Base-by-base conservation (phyloP, 2,888 invertebrate genomes). In the Euphydryas editha region DNA sequence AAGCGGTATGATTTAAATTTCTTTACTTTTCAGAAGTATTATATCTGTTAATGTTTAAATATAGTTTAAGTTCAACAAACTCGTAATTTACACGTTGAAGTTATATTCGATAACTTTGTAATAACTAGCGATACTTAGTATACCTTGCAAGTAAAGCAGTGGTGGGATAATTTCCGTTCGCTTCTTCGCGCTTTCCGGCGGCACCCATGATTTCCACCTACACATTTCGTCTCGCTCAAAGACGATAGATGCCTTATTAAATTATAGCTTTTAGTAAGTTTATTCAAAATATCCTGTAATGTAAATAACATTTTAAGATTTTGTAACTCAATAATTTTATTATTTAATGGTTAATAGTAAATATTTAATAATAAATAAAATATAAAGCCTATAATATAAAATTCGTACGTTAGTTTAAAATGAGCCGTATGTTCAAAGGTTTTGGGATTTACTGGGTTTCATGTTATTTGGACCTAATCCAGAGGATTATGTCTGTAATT, bases 131-230 rank as follows among this genome's bases (percentile, higher is more conserved):
- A 42, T 51, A 11, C 10, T 37, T 17, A 36, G 17, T 30, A 13
- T 20, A 20, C 55, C 18, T 44, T 20, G 51, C 8, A 47, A 62
- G n/a, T 51, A 18, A 47, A 47, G 47, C 59, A 64, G 24, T 46
- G 49, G 46, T 20, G 60, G 37, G 49, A 24, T 64, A 64, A 68
- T 68, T 68, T 68, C 64, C 68, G 60, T 30, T 46, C 17, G 51
- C 67, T 58, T 51, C 51, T 59, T 51, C 21, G 51, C 56, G 63
- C 54, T 60, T 68, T 64, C 64, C 64, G 64, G 39, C 60, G 57
- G 51, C 59, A 60, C 56, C 47, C 60, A 55, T 60, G 59, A 21
- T 37, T 47, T 61, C 64, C 60, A 57, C 21, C 57, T 46, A 58
- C 54, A 60, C 56, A 61, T 60, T 63, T 57, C 39, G 56, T 17